A percentile compares a stretch with the other conserved stretches of the same genome.
phyloP scores from a whole-genome alignment of 2,888 invertebrate species.

The Xestobium rufovillosum region DNA sequence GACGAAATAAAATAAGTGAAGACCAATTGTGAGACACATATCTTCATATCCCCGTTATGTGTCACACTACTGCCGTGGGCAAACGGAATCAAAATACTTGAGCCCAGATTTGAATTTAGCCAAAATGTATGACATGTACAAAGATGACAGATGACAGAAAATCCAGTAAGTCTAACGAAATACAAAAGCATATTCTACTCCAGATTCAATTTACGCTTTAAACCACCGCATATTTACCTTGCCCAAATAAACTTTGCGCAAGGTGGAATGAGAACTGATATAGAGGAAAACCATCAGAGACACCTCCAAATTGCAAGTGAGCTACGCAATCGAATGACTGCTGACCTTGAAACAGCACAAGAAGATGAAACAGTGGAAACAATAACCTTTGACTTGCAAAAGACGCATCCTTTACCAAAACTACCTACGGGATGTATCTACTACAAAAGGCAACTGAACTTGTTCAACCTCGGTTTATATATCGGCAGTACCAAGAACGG shows the following conservation, averaged over 20 bases:
- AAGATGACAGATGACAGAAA: too few species aligned
- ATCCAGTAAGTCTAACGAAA: too few species aligned
- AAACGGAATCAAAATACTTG: too few species aligned
- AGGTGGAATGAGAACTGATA: not conserved
- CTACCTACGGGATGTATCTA: conserved; percentile 21
- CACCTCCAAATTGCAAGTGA: conserved; percentile 5
- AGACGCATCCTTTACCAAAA: conserved; percentile 19
- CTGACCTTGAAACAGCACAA: conserved; percentile 1
- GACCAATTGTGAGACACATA: too few species aligned
- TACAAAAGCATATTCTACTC: too few species aligned
- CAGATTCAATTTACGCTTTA: too few species aligned
- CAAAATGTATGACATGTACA: too few species aligned
- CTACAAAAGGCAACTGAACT: conserved; percentile 22
- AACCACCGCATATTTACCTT: too few species aligned
- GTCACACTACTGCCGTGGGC: too few species aligned
- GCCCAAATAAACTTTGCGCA: conserved; percentile 4
- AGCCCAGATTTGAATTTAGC: too few species aligned
- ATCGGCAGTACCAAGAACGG: conserved; percentile 20
- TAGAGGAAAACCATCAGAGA: conserved; percentile 3
- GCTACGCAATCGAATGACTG: conserved; percentile 4
- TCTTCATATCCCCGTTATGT: too few species aligned
- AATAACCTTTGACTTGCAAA: conserved; percentile 8
- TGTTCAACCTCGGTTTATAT: conserved; percentile 24
- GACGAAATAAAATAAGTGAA: too few species aligned
- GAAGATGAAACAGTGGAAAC: conserved; percentile 8